Evolutionary conservation across 2,797 vertebrate genomes (phyloP).

Genomic region (Chaenodraco wilsoni): DNA sequence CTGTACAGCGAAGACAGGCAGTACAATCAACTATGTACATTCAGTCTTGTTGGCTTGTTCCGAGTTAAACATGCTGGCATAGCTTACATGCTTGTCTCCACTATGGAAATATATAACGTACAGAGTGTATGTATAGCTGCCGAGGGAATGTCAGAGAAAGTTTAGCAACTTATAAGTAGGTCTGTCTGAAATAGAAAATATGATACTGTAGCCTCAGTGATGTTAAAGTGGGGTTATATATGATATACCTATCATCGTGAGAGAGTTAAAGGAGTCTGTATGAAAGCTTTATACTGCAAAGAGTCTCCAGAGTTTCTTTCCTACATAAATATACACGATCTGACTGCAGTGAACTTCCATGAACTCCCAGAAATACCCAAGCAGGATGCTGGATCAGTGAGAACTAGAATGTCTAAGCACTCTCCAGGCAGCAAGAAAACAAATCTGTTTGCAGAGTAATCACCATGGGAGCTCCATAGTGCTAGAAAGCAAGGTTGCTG

Average conservation of each 20-base stretch:
- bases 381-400: slow-evolving; percentile 49
- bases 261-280: slow-evolving; percentile 46
- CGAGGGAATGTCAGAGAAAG: slow-evolving; percentile 23
- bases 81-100: slow-evolving; percentile 6
- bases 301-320: slow-evolving; percentile 45
- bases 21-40: slow-evolving; percentile 9
- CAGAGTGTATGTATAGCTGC: slow-evolving; percentile 7
- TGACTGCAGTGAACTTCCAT: slow-evolving; percentile 47
- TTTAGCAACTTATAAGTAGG: slow-evolving; percentile 46
- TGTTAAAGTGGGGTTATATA: slow-evolving; percentile 33
- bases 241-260: slow-evolving; percentile 41
- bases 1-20: slow-evolving; percentile 3
- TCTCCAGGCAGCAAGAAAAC: slow-evolving; percentile 35
- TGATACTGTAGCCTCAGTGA: slow-evolving; percentile 29
- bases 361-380: slow-evolving; percentile 48
- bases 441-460: slow-evolving; percentile 49
- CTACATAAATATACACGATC: slow-evolving; percentile 52
- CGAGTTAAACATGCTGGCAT: slow-evolving; percentile 1
- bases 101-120: slow-evolving; percentile 18
- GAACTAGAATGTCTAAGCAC: slow-evolving; percentile 33
- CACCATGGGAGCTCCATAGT: slow-evolving; percentile 20
- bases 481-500: slow-evolving; percentile 23
- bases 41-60: neutral
- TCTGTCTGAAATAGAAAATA: slow-evolving; percentile 45
- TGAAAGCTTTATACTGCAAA: slow-evolving; percentile 57